Evolutionary conservation across 2,888 invertebrate genomes (phyloP).

Genomic region (Phalangium opilio): DNA sequence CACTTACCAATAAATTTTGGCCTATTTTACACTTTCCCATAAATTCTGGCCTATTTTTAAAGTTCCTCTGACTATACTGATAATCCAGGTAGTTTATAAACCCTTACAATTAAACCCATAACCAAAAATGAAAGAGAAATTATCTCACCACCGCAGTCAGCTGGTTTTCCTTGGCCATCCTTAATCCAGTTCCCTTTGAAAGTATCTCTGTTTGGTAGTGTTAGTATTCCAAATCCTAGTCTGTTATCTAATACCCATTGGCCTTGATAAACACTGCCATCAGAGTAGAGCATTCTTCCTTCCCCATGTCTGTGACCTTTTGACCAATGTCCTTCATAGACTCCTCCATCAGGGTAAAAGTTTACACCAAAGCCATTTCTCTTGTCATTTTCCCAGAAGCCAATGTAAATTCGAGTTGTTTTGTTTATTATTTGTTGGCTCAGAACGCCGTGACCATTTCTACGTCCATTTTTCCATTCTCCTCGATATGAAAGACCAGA

Average conservation of each 20-base stretch:
- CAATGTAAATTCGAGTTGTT: neutral
- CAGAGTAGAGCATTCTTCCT: conserved; percentile 3
- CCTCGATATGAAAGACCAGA: neutral
- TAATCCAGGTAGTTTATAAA: too few species aligned
- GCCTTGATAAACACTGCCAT: conserved; percentile 4
- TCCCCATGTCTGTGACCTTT: conserved; percentile 3
- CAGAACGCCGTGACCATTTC: neutral
- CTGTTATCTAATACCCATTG: conserved; percentile 1
- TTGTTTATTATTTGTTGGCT: too few species aligned
- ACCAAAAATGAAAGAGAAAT: too few species aligned
- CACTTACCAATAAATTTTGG: too few species aligned
- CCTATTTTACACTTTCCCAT: too few species aligned
- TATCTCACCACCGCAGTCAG: too few species aligned
- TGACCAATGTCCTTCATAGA: conserved; percentile 5
- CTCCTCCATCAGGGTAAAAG: conserved; percentile 1
- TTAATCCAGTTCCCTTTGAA: too few species aligned
- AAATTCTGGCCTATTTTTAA: too few species aligned
- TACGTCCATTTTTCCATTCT: neutral
- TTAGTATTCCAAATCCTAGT: conserved; percentile 1
- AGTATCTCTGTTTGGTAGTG: too few species aligned
- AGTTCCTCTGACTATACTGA: too few species aligned
- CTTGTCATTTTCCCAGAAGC: conserved; percentile 4
- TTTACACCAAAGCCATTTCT: neutral
- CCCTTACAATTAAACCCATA: too few species aligned
- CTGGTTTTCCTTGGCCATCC: too few species aligned